These are phyloP conservation scores for Bombus breviceps DNA, from an alignment of 1,140 invertebrate genomes.

Conservation along the genomic window DNA sequence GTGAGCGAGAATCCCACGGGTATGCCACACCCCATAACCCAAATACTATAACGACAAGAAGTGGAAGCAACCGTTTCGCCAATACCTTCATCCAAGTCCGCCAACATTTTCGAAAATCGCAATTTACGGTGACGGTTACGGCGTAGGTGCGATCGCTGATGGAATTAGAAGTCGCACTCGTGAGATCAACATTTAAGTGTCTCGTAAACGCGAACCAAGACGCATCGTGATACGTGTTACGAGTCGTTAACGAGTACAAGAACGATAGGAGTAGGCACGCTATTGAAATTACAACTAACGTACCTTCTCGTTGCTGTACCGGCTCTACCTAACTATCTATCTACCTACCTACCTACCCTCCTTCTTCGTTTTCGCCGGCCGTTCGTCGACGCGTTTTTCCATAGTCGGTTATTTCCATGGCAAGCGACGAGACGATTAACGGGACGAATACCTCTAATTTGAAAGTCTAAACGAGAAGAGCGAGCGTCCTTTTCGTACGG, in stretches of 20 bases:
- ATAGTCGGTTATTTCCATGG: too few relatives aligned
- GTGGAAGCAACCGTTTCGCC: too few relatives aligned
- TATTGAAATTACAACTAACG: neutral
- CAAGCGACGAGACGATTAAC: too few relatives aligned
- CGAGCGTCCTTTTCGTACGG: neutral
- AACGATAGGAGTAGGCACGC: too few relatives aligned
- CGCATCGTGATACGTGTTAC: neutral
- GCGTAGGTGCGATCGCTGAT: neutral
- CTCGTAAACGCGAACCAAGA: neutral
- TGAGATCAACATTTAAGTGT: neutral
- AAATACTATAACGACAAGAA: conserved; percentile 33
- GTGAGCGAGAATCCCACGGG: conserved; percentile 42
- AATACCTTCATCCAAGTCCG: neutral
- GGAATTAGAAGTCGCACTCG: too few relatives aligned
- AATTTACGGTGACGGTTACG: neutral
- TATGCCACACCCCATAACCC: conserved; percentile 65
- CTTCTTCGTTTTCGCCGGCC: too few relatives aligned
- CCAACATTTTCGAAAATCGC: neutral
- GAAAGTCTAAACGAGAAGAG: conserved; percentile 25
- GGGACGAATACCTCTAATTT: conserved; percentile 22
- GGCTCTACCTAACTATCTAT: too few relatives aligned
- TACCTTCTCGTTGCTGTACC: too few relatives aligned
- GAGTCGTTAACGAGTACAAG: neutral
- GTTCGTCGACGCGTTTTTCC: too few relatives aligned
- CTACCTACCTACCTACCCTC: too few relatives aligned